These are phyloP conservation scores for Uria lomvia DNA, from an alignment of 2,113 vertebrate species.

Conservation along the genomic window DNA sequence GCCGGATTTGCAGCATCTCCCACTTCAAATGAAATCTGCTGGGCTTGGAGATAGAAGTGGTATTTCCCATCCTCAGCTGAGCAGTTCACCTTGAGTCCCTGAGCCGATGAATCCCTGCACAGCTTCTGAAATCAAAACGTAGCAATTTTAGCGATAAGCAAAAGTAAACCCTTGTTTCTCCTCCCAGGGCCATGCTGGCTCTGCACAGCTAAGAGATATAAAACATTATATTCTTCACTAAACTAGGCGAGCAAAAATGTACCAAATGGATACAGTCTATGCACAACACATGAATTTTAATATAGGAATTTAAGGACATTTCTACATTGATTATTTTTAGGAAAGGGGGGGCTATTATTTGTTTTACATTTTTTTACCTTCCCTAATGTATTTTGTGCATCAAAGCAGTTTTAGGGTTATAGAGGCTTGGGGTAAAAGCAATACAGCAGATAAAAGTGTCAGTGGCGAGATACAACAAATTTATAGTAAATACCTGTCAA, in stretches of 20 bases:
- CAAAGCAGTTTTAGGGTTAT: neutral
- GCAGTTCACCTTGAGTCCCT: neutral
- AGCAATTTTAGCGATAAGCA: neutral
- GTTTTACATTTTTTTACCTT: neutral
- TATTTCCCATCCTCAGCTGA: neutral
- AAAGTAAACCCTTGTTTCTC: neutral
- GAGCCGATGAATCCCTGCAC: neutral
- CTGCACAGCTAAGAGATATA: accelerated
- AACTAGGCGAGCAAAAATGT: neutral
- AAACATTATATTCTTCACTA: neutral
- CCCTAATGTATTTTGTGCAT: neutral
- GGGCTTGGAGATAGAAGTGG: accelerated
- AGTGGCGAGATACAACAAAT: neutral
- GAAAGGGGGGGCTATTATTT: neutral
- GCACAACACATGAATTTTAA: accelerated
- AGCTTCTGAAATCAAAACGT: neutral
- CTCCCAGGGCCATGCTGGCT: neutral
- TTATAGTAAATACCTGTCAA: conserved; percentile 33
- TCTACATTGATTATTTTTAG: accelerated
- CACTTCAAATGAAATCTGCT: neutral
- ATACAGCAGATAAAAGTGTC: conserved; percentile 24
- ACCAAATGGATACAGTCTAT: neutral
- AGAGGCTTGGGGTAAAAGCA: neutral
- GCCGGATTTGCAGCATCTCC: neutral
- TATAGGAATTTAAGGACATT: neutral